phyloP scores from a whole-genome alignment of 2,113 vertebrate genomes.

The Sphaerodactylus townsendi region DNA sequence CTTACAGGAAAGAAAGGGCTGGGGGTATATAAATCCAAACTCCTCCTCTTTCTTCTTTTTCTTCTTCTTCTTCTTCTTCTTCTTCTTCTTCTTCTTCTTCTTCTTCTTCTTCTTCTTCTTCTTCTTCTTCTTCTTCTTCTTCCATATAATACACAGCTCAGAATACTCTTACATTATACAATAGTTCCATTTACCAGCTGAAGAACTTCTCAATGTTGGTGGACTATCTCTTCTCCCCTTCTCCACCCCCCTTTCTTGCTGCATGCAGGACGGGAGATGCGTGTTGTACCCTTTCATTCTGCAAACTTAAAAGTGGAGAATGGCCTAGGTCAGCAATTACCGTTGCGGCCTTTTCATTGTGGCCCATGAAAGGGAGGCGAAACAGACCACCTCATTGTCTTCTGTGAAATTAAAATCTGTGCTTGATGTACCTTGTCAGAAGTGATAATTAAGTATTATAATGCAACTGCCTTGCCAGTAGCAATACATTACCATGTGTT shows the following conservation, averaged over 20 bases:
- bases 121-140: no score
- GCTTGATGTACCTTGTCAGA: constrained; percentile 14
- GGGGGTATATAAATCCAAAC: no score
- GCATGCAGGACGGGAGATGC: no score
- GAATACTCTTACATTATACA: no score
- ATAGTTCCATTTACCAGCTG: no score
- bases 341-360: not conserved
- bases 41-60: no score
- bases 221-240: not conserved
- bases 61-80: no score
- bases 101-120: no score
- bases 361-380: not conserved
- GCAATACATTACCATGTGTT: constrained; percentile 12
- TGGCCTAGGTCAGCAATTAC: not conserved
- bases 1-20: no score
- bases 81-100: no score
- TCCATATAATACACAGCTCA: no score
- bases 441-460: constrained; percentile 24
- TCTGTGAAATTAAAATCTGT: not conserved
- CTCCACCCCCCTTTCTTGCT: not conserved
- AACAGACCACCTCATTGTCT: not conserved
- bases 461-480: constrained; percentile 23
- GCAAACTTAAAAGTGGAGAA: not conserved
- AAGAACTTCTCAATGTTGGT: no score
- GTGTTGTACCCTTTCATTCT: not conserved